These are phyloP conservation scores for Acanthochromis polyacanthus DNA, from an alignment of 2,113 vertebrate genomes.

Conservation along the genomic window DNA sequence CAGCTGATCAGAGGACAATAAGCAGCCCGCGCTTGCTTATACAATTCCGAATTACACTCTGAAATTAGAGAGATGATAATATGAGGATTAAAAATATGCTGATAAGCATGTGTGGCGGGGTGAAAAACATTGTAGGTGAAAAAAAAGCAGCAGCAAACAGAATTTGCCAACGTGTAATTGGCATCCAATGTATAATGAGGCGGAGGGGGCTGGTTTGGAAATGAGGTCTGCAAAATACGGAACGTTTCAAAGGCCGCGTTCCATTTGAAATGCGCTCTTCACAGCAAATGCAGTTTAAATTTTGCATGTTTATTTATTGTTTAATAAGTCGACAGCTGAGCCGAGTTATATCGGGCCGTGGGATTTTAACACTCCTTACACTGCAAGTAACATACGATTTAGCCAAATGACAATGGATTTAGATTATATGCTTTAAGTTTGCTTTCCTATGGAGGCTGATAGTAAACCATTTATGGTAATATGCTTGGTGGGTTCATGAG, in stretches of 20 bases:
- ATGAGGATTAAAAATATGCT: slow-evolving; percentile 32
- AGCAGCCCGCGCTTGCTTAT: neutral
- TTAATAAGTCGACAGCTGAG: slow-evolving; percentile 9
- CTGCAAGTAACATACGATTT: slow-evolving; percentile 42
- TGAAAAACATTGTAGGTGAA: slow-evolving; percentile 19
- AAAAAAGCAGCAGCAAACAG: slow-evolving; percentile 46
- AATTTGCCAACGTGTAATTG: slow-evolving; percentile 48
- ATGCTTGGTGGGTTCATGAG: slow-evolving; percentile 70
- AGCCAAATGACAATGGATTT: slow-evolving; percentile 45
- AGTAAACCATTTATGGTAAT: slow-evolving; percentile 72
- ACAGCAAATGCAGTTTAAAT: slow-evolving; percentile 41
- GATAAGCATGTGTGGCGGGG: slow-evolving; percentile 14
- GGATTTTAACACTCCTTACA: slow-evolving; percentile 12
- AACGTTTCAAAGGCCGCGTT: slow-evolving; percentile 38
- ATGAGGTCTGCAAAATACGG: slow-evolving; percentile 35
- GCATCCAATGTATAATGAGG: slow-evolving; percentile 56
- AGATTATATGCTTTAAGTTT: slow-evolving; percentile 46
- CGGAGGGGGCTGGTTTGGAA: slow-evolving; percentile 36
- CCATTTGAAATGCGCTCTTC: slow-evolving; percentile 36
- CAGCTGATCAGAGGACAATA: slow-evolving; percentile 19
- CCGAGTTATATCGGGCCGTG: neutral
- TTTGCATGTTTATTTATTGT: slow-evolving; percentile 32
- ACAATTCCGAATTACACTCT: slow-evolving; percentile 2
- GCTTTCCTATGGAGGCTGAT: slow-evolving; percentile 46
- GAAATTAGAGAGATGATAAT: slow-evolving; percentile 39